Base-by-base conservation (phyloP, 2,797 vertebrate genomes). In the Thaleichthys pacificus region DNA sequence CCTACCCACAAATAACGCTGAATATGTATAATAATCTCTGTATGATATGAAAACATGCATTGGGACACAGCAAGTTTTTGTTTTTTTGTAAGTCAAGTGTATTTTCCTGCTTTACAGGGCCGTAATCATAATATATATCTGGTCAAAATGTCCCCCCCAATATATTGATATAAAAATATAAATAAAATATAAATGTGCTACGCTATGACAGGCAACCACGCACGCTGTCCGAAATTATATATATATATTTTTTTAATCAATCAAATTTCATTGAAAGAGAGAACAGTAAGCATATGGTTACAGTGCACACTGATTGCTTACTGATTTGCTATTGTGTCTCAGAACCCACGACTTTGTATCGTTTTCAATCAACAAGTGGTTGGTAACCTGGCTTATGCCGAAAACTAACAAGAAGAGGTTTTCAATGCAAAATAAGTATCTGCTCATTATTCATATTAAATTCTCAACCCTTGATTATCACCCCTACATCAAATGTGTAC, bases 241-340 rank as follows among this genome's bases (percentile, higher is more conserved):
- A 1, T 24, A 1, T 24, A 24, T 1, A 1, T 24, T 24, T 24
- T 24, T 24, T 47, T 47, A 14, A 69, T 69, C 5, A 35, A 56
- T 19, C 19, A 32, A 1, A 57, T 57, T 21, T 19, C 11, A 54
- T 21, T 56, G 24, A n/a, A 68, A 35, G 32, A 35, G 5, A 35
- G 32, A 35, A 14, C 14, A 38, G 15, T 24, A 61, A 61, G 5
- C 42, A 61, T 22, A 47, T 62, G 42, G 6, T 61, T 62, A 32
- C 9, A 70, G 15, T 3, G 58, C 81, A 19, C n/a, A 42, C 73
- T 89, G 86, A 89, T 90, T 89, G 81, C 84, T 75, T 75, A 15
- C 84, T 89, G 88, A 91, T 89, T 90, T 86, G 73, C 79, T 68
- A 86, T 91, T 90, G 88, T 89, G 83, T 80, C 76, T 71, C 66